Evolutionary conservation across 2,797 vertebrate species (phyloP).

Genomic region (Pseudochaenichthys georgianus): DNA sequence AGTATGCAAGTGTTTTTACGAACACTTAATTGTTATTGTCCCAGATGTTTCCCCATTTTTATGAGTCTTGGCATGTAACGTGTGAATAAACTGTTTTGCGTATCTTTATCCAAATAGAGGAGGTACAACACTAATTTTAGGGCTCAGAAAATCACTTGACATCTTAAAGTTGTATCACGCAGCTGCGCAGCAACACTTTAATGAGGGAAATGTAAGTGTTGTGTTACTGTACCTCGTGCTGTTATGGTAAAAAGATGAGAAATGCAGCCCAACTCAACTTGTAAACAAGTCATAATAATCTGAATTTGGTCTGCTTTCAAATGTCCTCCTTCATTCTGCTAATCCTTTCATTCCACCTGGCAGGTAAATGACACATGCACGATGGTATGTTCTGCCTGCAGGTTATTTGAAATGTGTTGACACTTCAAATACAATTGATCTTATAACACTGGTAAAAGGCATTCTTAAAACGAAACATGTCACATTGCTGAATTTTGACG

Average conservation of each 20-base stretch:
- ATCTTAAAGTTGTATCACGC: slow-evolving; percentile 30
- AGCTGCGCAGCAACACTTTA: slow-evolving; percentile 42
- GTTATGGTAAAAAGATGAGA: slow-evolving; percentile 17
- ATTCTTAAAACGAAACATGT: background rate
- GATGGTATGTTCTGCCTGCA: slow-evolving; percentile 36
- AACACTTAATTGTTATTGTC: slow-evolving; percentile 65
- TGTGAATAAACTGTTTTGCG: slow-evolving; percentile 19
- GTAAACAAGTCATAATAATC: background rate
- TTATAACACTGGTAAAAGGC: background rate
- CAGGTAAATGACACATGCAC: slow-evolving; percentile 36
- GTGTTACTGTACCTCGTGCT: slow-evolving; percentile 12
- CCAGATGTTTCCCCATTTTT: slow-evolving; percentile 65
- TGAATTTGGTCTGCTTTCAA: slow-evolving; percentile 11
- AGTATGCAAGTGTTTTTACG: slow-evolving; percentile 66
- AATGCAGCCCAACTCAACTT: background rate
- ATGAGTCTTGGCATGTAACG: slow-evolving; percentile 37
- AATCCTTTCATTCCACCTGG: slow-evolving; percentile 33
- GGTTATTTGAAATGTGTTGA: slow-evolving; percentile 32
- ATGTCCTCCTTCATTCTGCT: slow-evolving; percentile 3
- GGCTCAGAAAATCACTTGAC: slow-evolving; percentile 25
- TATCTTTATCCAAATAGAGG: slow-evolving; percentile 26
- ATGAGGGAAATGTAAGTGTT: slow-evolving; percentile 24
- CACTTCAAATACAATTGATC: slow-evolving; percentile 16
- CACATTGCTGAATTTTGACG: slow-evolving; percentile 8
- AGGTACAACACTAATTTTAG: slow-evolving; percentile 31